phyloP scores from a whole-genome alignment of 2,888 invertebrate species.

The Camptogramma bilineatum region DNA sequence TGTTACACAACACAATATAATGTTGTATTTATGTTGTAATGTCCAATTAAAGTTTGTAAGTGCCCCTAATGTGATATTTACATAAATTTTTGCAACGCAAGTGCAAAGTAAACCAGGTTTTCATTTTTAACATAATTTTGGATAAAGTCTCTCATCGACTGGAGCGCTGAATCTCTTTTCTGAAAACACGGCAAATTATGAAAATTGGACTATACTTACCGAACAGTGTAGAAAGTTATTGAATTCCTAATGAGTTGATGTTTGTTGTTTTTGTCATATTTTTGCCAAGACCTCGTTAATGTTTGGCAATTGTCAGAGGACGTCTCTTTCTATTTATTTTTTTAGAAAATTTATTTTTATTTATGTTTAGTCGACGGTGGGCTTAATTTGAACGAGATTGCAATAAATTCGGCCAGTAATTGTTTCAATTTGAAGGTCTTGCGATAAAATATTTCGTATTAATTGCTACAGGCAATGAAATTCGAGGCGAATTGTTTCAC shows the following conservation, averaged over 20 bases:
- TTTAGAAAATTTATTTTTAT: not conserved
- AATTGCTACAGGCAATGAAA: slow-evolving; percentile 35
- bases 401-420: slow-evolving; percentile 43
- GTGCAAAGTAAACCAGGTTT: slow-evolving; percentile 38
- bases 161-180: slow-evolving; percentile 1
- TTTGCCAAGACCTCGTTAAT: too few species aligned
- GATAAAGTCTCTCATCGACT: slow-evolving; percentile 4
- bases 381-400: slow-evolving; percentile 34
- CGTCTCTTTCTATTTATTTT: not conserved
- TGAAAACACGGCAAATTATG: too few species aligned
- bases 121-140: slow-evolving; percentile 34
- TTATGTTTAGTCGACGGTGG: slow-evolving; percentile 8
- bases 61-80: slow-evolving; percentile 37
- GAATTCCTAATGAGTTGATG: too few species aligned
- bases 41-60: slow-evolving; percentile 37
- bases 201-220: too few species aligned
- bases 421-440: slow-evolving; percentile 43
- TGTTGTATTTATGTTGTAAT: slow-evolving; percentile 41
- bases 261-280: too few species aligned
- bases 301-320: too few species aligned
- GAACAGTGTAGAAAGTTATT: too few species aligned
- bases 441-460: slow-evolving; percentile 34
- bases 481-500: slow-evolving; percentile 30
- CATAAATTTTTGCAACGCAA: slow-evolving; percentile 38
- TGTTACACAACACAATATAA: slow-evolving; percentile 29